A percentile compares a stretch with the other conserved stretches of the same genome.
Evolutionary conservation across 2,113 vertebrate genomes (phyloP).

Genomic region (Setophaga kirtlandii): DNA sequence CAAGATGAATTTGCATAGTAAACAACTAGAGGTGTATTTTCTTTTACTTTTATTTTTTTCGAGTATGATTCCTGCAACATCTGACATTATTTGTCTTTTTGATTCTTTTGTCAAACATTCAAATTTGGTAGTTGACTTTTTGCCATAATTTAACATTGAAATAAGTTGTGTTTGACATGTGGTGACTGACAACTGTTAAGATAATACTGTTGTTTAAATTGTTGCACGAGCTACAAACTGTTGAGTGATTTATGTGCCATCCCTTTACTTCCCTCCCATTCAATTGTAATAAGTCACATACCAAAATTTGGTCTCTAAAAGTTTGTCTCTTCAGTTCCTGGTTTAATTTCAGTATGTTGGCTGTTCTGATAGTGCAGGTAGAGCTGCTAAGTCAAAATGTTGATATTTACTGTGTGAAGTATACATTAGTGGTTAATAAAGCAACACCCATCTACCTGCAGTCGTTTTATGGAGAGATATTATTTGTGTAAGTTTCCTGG

Average conservation of each 20-base stretch:
- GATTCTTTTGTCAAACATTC: background rate
- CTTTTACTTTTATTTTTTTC: background rate
- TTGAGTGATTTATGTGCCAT: background rate
- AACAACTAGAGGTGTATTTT: background rate
- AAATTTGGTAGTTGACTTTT: background rate
- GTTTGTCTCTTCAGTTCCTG: background rate
- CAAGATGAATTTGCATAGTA: background rate
- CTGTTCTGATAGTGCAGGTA: background rate
- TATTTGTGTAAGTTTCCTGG: background rate
- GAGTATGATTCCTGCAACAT: background rate
- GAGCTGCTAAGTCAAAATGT: background rate
- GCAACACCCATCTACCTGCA: background rate
- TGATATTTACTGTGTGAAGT: background rate
- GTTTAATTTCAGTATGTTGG: background rate
- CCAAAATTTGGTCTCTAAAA: background rate
- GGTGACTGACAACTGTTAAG: background rate
- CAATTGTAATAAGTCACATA: accelerated
- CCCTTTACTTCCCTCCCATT: background rate
- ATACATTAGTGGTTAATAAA: background rate
- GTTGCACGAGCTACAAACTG: background rate
- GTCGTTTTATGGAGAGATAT: background rate
- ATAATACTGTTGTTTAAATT: background rate
- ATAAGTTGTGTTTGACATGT: background rate
- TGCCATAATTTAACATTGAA: background rate
- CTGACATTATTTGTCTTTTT: background rate